These are phyloP conservation scores for Axis porcinus DNA, from an alignment of 2,113 vertebrate species.

Conservation along the genomic window DNA sequence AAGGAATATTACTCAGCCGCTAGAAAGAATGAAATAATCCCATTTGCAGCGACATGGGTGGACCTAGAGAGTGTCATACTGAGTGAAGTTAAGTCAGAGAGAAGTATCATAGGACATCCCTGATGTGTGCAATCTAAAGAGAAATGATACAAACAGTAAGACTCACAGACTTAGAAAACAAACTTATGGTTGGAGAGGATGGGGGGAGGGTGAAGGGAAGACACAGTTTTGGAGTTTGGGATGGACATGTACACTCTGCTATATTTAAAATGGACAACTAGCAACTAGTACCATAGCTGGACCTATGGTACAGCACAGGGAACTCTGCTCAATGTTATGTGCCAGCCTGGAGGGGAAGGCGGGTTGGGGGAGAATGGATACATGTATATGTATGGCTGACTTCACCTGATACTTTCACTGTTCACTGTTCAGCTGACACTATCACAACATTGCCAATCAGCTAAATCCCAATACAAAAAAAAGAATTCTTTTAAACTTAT, in stretches of 20 bases:
- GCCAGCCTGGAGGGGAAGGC: background rate
- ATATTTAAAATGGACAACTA: background rate
- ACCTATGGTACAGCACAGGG: background rate
- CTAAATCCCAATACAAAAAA: background rate
- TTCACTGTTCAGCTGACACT: background rate
- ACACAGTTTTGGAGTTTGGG: background rate
- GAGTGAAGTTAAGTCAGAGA: background rate
- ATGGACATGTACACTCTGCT: background rate
- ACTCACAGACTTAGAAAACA: background rate
- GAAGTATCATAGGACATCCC: background rate
- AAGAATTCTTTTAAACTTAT: background rate
- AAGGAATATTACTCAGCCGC: background rate
- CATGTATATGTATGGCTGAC: background rate
- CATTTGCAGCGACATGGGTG: background rate
- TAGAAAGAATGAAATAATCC: background rate
- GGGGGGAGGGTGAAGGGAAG: background rate
- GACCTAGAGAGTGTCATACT: background rate
- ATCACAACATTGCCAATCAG: background rate
- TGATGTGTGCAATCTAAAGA: background rate
- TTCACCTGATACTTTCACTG: background rate
- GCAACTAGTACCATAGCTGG: too few relatives aligned
- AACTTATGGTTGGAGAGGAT: background rate
- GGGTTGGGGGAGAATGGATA: background rate
- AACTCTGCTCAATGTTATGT: background rate
- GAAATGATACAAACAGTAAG: background rate